A percentile compares a stretch with the other conserved stretches of the same genome.
Evolutionary conservation across 2,888 invertebrate genomes (phyloP).

Genomic region (Xestobium rufovillosum): DNA sequence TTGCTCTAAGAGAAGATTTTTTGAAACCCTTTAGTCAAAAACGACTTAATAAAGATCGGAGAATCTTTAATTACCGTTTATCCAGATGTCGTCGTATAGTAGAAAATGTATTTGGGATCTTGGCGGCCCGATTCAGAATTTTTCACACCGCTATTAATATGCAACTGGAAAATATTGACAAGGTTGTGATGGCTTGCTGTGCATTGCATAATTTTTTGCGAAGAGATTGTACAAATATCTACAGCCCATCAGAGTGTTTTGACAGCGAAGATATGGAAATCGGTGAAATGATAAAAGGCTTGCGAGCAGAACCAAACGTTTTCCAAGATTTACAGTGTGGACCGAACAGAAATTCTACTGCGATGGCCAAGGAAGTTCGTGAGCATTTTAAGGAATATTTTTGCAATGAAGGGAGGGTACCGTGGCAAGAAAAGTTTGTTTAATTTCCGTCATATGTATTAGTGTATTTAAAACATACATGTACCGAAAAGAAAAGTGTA

Average conservation of each 20-base stretch:
- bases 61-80: slow-evolving; percentile 7
- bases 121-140: no score
- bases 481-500: no score
- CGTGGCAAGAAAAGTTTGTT: slow-evolving; percentile 12
- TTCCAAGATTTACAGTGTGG: slow-evolving; percentile 8
- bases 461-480: no score
- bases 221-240: slow-evolving; percentile 10
- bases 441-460: no score
- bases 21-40: slow-evolving; percentile 9
- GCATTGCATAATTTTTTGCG: slow-evolving; percentile 22
- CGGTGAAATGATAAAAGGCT: slow-evolving; percentile 10
- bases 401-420: slow-evolving; percentile 12
- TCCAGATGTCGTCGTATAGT: slow-evolving; percentile 7
- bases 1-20: slow-evolving; percentile 8
- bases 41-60: slow-evolving; percentile 5
- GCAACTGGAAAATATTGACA: slow-evolving; percentile 15
- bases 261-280: slow-evolving; percentile 18
- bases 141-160: no score
- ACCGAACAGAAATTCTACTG: slow-evolving; percentile 11
- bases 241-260: slow-evolving; percentile 10
- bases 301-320: slow-evolving; percentile 13
- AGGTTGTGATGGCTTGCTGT: slow-evolving; percentile 21
- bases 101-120: no score
- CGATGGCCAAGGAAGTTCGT: slow-evolving; percentile 11
- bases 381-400: slow-evolving; percentile 17